Conservation (phyloP, 2,888 invertebrate genomes). For the Temnothorax rugatulus region DNA sequence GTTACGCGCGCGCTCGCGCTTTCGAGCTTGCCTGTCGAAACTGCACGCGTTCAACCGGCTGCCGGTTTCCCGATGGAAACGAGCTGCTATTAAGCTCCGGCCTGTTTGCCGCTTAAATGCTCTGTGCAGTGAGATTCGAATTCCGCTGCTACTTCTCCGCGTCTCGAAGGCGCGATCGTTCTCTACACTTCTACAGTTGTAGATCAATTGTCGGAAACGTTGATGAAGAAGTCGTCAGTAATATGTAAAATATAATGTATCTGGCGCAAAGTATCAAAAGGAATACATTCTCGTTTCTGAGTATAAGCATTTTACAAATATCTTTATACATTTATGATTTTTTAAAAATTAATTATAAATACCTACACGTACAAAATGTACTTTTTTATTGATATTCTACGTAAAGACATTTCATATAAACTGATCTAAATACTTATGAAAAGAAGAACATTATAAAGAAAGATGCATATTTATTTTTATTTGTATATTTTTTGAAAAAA, state of each 20-base stretch:
- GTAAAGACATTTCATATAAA: background rate
- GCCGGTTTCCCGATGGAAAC: constrained; percentile 66
- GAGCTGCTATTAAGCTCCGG: constrained; percentile 71
- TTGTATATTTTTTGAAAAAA: background rate
- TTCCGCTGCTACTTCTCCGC: constrained; percentile 43
- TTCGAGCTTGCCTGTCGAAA: constrained; percentile 70
- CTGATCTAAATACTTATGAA: background rate
- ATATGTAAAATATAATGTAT: background rate
- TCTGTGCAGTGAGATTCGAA: constrained; percentile 64
- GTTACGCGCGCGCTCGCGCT: constrained; percentile 67
- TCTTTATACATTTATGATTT: background rate
- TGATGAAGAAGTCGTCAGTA: background rate
- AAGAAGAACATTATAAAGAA: background rate
- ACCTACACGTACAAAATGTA: background rate
- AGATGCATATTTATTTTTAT: background rate
- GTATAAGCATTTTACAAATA: background rate
- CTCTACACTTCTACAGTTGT: background rate
- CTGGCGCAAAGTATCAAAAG: background rate
- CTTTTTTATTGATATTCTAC: background rate
- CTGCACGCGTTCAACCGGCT: constrained; percentile 70
- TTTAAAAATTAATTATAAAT: constrained; percentile 11
- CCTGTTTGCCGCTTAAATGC: constrained; percentile 71
- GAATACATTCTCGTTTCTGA: background rate
- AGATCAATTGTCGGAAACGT: constrained; percentile 9
- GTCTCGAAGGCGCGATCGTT: constrained; percentile 4